Conservation (phyloP, 2,888 invertebrate genomes). For the Metalampra italica region DNA sequence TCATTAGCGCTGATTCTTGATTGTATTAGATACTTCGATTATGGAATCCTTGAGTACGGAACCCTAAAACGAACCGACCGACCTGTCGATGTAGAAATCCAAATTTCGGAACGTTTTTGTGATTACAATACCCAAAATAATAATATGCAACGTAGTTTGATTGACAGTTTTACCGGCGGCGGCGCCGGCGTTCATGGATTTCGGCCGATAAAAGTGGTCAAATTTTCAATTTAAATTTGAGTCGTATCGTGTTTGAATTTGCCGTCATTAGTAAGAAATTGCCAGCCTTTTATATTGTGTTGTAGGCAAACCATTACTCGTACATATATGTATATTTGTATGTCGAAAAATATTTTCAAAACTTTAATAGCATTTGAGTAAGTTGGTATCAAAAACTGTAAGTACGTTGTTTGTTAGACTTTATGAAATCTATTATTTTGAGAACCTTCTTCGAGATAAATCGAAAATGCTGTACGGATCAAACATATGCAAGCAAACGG, state of each 20-base stretch:
- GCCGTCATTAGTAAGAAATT: constrained; percentile 67
- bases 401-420: too few relatives aligned
- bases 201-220: constrained; percentile 33
- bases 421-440: too few relatives aligned
- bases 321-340: too few relatives aligned
- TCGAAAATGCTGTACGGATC: too few relatives aligned
- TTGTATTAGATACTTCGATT: too few relatives aligned
- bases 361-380: too few relatives aligned
- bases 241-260: constrained; percentile 58
- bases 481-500: too few relatives aligned
- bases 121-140: constrained; percentile 58
- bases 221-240: constrained; percentile 34
- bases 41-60: too few relatives aligned
- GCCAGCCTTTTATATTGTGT: constrained; percentile 72
- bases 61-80: constrained; percentile 28
- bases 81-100: constrained; percentile 48
- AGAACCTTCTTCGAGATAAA: too few relatives aligned
- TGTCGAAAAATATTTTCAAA: too few relatives aligned
- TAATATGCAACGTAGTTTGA: constrained; percentile 63
- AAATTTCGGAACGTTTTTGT: constrained; percentile 31
- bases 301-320: constrained; percentile 24
- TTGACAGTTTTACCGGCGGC: constrained; percentile 54
- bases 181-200: constrained; percentile 36
- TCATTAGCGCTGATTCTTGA: too few relatives aligned
- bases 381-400: too few relatives aligned